A percentile compares a stretch with the other conserved stretches of the same genome.
These are phyloP conservation scores for Drosophila trapezifrons DNA, from an alignment of 1,140 invertebrate species.

Conservation along the genomic window DNA sequence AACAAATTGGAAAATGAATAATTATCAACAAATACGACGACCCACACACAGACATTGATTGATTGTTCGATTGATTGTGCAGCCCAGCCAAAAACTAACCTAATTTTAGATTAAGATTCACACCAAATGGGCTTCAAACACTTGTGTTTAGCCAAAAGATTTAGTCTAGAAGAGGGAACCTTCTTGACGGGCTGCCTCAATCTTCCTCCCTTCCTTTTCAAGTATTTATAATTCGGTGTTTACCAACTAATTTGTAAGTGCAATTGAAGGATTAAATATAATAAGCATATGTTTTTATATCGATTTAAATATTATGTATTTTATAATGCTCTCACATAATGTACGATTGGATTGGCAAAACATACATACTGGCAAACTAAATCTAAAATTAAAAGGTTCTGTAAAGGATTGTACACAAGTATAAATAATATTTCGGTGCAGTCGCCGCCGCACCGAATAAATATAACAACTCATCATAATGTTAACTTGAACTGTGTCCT, in stretches of 20 bases:
- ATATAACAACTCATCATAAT: slow-evolving; percentile 78
- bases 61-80: slow-evolving; percentile 7
- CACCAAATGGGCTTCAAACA: background rate
- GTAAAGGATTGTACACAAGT: slow-evolving; percentile 45
- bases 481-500: slow-evolving; percentile 83
- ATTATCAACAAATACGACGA: slow-evolving; percentile 22
- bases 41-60: slow-evolving; percentile 17
- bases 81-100: slow-evolving; percentile 9
- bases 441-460: slow-evolving; percentile 30
- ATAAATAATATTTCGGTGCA: slow-evolving; percentile 50
- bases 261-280: slow-evolving; percentile 46
- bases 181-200: background rate
- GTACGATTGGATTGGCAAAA: slow-evolving; percentile 52
- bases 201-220: slow-evolving; percentile 4
- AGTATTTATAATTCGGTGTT: slow-evolving; percentile 1
- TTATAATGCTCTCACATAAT: slow-evolving; percentile 65
- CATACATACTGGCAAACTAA: slow-evolving; percentile 44
- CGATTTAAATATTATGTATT: slow-evolving; percentile 69
- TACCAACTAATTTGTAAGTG: slow-evolving; percentile 74
- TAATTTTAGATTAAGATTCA: background rate
- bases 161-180: background rate
- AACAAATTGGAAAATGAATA: slow-evolving; percentile 45
- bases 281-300: slow-evolving; percentile 43
- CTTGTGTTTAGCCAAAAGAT: background rate
- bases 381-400: slow-evolving; percentile 41